Evolutionary conservation across 64 coral and sea anemone species (phyloP).

Genomic region (Dendronephthya gigantea): DNA sequence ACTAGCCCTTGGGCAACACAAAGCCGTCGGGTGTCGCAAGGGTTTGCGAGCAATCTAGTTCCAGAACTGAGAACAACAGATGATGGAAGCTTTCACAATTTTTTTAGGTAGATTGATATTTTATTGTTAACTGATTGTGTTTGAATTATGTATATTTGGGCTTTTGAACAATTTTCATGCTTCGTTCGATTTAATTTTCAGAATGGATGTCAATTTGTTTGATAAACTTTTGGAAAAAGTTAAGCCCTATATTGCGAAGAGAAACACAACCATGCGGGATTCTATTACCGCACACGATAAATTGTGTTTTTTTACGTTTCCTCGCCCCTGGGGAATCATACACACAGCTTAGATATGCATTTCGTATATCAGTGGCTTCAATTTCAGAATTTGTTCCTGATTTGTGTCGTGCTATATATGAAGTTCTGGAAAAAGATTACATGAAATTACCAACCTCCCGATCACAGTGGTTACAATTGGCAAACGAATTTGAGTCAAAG

Average conservation of each 20-base stretch:
- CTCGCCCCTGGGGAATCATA: neutral
- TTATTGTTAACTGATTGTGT: too few relatives aligned
- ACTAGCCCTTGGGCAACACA: neutral
- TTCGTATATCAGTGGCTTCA: neutral
- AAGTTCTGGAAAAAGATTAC: neutral
- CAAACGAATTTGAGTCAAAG: too few relatives aligned
- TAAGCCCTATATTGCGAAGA: neutral
- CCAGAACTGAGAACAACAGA: neutral
- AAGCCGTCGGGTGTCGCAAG: neutral
- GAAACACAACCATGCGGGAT: constrained; percentile 11
- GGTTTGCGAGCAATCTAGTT: constrained; percentile 8
- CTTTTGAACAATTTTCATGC: too few relatives aligned
- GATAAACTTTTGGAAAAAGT: neutral
- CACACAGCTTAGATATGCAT: neutral
- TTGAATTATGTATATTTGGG: too few relatives aligned
- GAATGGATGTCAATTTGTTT: too few relatives aligned
- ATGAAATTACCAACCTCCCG: too few relatives aligned
- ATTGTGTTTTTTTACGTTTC: constrained; percentile 7
- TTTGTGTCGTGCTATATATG: neutral
- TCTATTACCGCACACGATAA: neutral
- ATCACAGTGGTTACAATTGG: too few relatives aligned
- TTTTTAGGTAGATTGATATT: neutral
- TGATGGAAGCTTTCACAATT: neutral
- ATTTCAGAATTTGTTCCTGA: neutral
- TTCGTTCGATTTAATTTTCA: too few relatives aligned